A percentile compares a stretch with the other conserved stretches of the same genome.
These are phyloP conservation scores for Noctua janthina DNA, from an alignment of 2,888 invertebrate species.

Conservation along the genomic window DNA sequence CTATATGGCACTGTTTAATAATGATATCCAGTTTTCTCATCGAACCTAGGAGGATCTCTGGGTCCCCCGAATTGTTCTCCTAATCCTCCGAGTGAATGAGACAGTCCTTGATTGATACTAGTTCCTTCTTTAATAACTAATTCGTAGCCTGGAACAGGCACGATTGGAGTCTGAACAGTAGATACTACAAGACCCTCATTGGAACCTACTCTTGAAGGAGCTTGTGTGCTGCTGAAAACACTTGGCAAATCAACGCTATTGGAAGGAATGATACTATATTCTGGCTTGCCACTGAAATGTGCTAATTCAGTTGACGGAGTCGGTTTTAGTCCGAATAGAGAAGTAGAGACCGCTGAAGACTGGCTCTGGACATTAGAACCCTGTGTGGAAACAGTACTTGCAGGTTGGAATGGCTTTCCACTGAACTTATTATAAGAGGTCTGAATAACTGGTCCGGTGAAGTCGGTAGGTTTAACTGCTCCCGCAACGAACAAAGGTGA, in stretches of 20 bases:
- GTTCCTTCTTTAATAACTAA: conserved; percentile 32
- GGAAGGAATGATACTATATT: conserved; percentile 33
- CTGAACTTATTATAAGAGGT: conserved; percentile 30
- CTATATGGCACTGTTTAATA: conserved; percentile 76
- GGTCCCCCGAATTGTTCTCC: conserved; percentile 82
- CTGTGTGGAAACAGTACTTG: conserved; percentile 42
- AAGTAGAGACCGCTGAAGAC: conserved; percentile 24
- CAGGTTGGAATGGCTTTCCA: conserved; percentile 54
- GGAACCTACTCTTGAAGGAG: conserved; percentile 22
- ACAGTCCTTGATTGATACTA: conserved; percentile 4
- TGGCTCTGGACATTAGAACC: conserved; percentile 32
- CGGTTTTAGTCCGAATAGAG: conserved; percentile 60
- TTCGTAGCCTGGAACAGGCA: conserved; percentile 60
- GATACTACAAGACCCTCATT: conserved; percentile 25
- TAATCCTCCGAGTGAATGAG: conserved; percentile 69
- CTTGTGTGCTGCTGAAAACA: conserved; percentile 27
- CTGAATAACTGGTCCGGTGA: conserved; percentile 23
- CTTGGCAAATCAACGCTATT: conserved; percentile 16
- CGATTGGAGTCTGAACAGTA: conserved; percentile 42
- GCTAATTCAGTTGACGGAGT: conserved; percentile 42
- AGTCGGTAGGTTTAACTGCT: conserved; percentile 13
- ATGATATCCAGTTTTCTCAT: conserved; percentile 83
- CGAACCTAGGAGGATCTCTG: conserved; percentile 81
- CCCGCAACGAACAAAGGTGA: conserved; percentile 38
- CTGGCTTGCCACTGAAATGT: conserved; percentile 22